These are phyloP conservation scores for Limosa lapponica DNA, from an alignment of 2,797 vertebrate genomes.

Conservation along the genomic window DNA sequence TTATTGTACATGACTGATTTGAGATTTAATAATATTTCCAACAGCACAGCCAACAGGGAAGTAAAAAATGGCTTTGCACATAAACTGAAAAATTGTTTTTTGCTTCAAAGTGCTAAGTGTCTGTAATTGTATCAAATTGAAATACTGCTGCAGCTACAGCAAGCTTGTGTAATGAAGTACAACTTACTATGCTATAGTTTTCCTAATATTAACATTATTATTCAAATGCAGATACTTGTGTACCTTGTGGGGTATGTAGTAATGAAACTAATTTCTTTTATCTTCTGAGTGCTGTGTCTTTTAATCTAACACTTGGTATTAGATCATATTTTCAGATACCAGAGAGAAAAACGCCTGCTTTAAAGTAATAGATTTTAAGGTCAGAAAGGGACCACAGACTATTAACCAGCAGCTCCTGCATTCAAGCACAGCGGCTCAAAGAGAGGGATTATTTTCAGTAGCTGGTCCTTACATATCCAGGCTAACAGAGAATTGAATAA, in stretches of 20 bases:
- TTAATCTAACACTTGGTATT: background rate
- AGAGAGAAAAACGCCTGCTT: background rate
- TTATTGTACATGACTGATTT: background rate
- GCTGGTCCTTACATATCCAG: background rate
- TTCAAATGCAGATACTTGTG: background rate
- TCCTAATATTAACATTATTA: conserved; percentile 22
- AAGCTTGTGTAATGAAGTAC: background rate
- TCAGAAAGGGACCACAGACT: background rate
- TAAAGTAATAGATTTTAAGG: background rate
- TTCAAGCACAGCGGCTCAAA: background rate
- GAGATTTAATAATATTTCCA: conserved; percentile 1
- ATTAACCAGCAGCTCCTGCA: background rate
- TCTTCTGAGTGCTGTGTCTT: background rate
- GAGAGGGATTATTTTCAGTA: background rate
- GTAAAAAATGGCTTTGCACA: background rate
- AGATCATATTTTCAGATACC: background rate
- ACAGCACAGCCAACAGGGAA: background rate
- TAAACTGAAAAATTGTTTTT: conserved; percentile 1
- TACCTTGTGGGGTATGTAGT: background rate
- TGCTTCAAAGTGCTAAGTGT: background rate
- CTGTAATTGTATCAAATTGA: background rate
- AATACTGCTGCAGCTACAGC: background rate
- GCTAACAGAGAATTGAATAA: background rate
- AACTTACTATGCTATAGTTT: background rate
- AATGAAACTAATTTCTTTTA: background rate